phyloP scores from a whole-genome alignment of 2,888 invertebrate species.

The Tinea semifulvella region DNA sequence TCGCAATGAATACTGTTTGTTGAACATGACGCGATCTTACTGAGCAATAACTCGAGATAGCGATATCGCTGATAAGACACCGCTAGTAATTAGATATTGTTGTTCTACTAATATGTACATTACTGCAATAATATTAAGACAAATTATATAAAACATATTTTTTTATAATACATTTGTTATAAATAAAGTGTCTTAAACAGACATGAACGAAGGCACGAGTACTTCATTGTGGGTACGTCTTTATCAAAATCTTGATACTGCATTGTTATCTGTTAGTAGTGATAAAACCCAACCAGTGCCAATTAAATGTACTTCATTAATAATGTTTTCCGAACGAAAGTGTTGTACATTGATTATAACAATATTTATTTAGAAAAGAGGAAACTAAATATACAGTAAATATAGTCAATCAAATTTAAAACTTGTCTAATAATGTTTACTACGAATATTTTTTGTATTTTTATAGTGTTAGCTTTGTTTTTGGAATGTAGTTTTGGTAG shows the following conservation, averaged over 20 bases:
- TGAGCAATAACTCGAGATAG: slow-evolving; percentile 58
- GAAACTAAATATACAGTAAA: neutral
- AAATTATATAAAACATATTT: neutral
- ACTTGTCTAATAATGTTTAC: neutral
- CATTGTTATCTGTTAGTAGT: neutral
- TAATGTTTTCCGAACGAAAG: neutral
- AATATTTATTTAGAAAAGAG: too few relatives aligned
- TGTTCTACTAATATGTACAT: neutral
- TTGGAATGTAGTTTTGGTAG: neutral
- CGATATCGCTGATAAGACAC: slow-evolving; percentile 56
- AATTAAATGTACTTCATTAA: neutral
- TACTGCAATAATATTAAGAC: neutral
- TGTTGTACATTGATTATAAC: too few relatives aligned
- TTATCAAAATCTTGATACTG: slow-evolving; percentile 5
- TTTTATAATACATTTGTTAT: neutral
- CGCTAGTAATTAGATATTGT: slow-evolving; percentile 10
- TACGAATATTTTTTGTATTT: neutral
- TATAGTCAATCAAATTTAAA: neutral
- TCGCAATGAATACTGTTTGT: slow-evolving; percentile 37
- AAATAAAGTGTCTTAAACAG: too few relatives aligned
- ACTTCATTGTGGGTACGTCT: neutral
- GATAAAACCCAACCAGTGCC: neutral
- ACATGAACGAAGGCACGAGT: too few relatives aligned
- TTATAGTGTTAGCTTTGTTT: slow-evolving; percentile 4
- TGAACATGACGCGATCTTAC: slow-evolving; percentile 42